phyloP scores from a whole-genome alignment of 2,797 vertebrate genomes.

The Gallinago nigripennis region DNA sequence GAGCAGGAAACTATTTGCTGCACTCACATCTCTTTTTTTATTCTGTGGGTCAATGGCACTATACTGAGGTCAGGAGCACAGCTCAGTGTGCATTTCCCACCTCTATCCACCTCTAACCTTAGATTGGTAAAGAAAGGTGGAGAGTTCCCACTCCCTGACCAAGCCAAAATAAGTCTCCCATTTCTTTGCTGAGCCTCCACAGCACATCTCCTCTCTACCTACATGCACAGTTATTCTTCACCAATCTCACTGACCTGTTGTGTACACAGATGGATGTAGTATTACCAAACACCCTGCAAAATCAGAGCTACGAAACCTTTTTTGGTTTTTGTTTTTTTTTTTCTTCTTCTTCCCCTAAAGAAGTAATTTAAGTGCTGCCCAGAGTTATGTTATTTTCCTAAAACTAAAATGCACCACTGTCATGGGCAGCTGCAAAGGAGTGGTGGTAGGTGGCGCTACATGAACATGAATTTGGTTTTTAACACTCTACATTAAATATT shows the following conservation, averaged over 20 bases:
- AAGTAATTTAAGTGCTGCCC: neutral
- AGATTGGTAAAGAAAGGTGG: neutral
- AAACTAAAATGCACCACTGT: neutral
- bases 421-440: neutral
- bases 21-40: neutral
- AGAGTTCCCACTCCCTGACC: neutral
- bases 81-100: neutral
- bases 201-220: fast-evolving
- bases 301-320: neutral
- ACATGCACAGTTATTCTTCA: neutral
- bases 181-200: neutral
- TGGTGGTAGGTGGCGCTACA: constrained; percentile 24
- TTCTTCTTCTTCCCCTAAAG: neutral
- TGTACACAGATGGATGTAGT: neutral
- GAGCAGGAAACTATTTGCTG: neutral
- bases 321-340: no score
- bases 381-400: neutral
- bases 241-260: neutral
- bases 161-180: neutral
- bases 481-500: neutral
- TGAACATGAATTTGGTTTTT: neutral
- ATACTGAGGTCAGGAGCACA: fast-evolving
- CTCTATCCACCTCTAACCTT: neutral
- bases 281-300: neutral
- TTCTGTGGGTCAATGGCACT: neutral